Conservation (phyloP, 2,113 vertebrate genomes). For the Catharus bicknelli region DNA sequence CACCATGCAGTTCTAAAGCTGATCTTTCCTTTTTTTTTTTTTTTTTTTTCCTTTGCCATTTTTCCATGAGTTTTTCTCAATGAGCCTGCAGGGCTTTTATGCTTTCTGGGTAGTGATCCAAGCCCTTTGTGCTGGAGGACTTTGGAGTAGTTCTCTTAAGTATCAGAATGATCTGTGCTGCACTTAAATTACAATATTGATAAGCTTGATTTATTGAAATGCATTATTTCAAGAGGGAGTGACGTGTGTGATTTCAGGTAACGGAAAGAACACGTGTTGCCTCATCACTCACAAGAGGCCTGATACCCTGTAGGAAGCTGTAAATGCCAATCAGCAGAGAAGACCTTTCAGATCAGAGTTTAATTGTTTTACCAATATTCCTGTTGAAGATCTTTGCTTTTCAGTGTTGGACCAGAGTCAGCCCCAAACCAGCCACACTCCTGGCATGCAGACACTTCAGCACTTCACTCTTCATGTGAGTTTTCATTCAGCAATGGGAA, state of each 20-base stretch:
- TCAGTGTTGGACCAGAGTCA: neutral
- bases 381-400: neutral
- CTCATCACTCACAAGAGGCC: neutral
- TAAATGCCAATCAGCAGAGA: neutral
- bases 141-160: neutral
- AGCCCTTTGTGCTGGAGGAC: neutral
- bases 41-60: neutral
- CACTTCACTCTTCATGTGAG: neutral
- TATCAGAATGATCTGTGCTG: neutral
- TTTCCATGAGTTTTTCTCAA: neutral
- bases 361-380: neutral
- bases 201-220: neutral
- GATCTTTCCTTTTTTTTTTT: neutral
- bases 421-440: neutral
- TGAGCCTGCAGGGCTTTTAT: neutral
- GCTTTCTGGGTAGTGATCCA: neutral
- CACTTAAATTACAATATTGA: neutral
- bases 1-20: neutral
- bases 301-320: neutral
- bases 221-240: neutral
- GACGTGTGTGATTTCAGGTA: neutral
- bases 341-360: neutral
- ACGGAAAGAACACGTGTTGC: fast-evolving
- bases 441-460: neutral
- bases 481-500: neutral